Base-by-base conservation (phyloP, 2,888 invertebrate species). In the Trisateles emortualis region DNA sequence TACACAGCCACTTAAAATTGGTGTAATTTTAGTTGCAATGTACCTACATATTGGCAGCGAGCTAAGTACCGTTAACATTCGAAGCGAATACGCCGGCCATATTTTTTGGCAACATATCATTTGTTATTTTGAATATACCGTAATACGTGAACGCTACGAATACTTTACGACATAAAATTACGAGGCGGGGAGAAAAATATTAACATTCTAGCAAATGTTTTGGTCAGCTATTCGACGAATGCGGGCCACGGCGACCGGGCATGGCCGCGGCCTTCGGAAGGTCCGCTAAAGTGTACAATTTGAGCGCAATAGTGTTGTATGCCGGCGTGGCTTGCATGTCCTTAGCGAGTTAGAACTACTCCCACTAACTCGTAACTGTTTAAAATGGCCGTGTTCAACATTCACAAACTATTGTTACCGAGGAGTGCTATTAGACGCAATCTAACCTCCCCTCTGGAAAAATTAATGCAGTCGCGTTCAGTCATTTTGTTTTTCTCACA, bases 381-480 rank as follows among this genome's bases (percentile, higher is more conserved):
- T 78, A 70, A 79, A 81, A 76, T 74, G 73, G 72, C 61, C 70
- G 74, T 75, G 75, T 80, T 75, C 64, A 66, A 77, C 71, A 69
- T 63, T 66, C 56, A 59, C 59, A 51, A 59, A 64, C 57, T 48
- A 52, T 52, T 59, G 59, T 59, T 56, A 49, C 44, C 33, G 40
- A 59, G 50, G 29, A 64, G 57, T 60, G 63, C 64, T 58, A 63
- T 64, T 66, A 70, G 24, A 53, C 35, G 16, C 44, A 64, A 59
- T 59, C 60, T 62, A 60, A 56, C 39, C 43, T 55, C 35, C 30
- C 40, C 30, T 16, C 26, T 45, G 36, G 29, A 40, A 44, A 55
- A 55, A 45, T 17, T 32, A 40, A 48, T 47, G 44, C 39, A 54
- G 29, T 45, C 24, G 22, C 19, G 16, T 42, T 62, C 16, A 26